phyloP scores from a whole-genome alignment of 2,113 vertebrate species.

The Scartelaos histophorus region DNA sequence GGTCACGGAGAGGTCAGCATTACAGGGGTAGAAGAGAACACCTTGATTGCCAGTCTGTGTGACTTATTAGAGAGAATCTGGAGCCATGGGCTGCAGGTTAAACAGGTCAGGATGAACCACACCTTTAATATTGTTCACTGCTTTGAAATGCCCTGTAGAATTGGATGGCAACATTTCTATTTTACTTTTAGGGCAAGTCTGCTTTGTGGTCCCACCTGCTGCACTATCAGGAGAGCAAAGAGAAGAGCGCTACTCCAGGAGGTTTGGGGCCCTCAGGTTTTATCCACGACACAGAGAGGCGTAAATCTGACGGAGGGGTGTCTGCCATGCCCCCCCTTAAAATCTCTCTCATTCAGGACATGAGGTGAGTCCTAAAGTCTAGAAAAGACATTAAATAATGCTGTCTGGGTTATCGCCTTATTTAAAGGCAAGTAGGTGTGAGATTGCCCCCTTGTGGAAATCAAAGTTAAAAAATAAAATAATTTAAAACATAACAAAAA shows the following conservation, averaged over 20 bases:
- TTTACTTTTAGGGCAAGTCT: slow-evolving; percentile 88
- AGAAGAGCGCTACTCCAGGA: slow-evolving; percentile 85
- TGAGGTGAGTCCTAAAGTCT: slow-evolving; percentile 82
- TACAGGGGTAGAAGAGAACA: slow-evolving; percentile 95
- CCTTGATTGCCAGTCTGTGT: slow-evolving; percentile 93
- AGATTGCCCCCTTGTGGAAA: slow-evolving; percentile 63
- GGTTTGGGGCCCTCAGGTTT: slow-evolving; percentile 88
- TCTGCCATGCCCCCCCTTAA: slow-evolving; percentile 89
- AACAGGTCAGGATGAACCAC: slow-evolving; percentile 80
- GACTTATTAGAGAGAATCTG: slow-evolving; percentile 97
- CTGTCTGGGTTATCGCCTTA: background rate
- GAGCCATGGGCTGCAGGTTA: slow-evolving; percentile 94
- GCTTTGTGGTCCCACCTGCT: slow-evolving; percentile 97
- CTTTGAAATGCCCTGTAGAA: background rate
- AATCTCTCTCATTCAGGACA: slow-evolving; percentile 93
- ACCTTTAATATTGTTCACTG: background rate
- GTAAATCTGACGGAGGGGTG: slow-evolving; percentile 90
- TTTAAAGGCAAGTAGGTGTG: background rate
- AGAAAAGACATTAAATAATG: background rate
- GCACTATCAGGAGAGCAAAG: slow-evolving; percentile 93
- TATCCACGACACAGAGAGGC: slow-evolving; percentile 91
- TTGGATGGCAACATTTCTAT: background rate
- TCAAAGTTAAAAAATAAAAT: background rate
- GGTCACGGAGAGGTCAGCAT: slow-evolving; percentile 97
- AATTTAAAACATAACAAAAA: no score